Conservation (phyloP, 2,888 invertebrate species). For the Drosophila phalerata region DNA sequence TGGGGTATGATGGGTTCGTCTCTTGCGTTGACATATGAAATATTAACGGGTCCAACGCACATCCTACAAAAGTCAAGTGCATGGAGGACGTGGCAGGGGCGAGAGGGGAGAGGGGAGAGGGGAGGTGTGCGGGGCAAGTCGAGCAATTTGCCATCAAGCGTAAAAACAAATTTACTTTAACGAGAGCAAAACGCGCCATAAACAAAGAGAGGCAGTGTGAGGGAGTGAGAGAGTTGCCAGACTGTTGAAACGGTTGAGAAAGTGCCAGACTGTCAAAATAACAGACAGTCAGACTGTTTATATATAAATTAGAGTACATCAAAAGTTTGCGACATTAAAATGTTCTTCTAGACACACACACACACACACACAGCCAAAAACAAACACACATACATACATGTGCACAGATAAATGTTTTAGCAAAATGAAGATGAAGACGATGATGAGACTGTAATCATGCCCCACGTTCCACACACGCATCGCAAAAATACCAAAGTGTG, state of each 20-base stretch:
- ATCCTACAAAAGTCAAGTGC: conserved; percentile 63
- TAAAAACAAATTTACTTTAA: conserved; percentile 79
- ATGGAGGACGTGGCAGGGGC: conserved; percentile 9
- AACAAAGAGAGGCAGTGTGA: conserved; percentile 2
- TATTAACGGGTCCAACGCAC: conserved; percentile 69
- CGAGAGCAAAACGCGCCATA: conserved; percentile 48
- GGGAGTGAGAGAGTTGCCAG: conserved; percentile 45
- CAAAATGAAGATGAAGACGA: conserved; percentile 63
- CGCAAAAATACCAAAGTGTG: conserved; percentile 4
- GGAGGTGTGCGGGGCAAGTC: conserved; percentile 16
- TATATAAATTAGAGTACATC: conserved; percentile 75
- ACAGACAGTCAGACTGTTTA: conserved; percentile 41
- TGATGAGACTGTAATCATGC: conserved; percentile 65
- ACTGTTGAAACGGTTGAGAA: conserved; percentile 8
- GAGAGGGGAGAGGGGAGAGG: background rate
- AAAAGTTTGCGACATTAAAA: conserved; percentile 72
- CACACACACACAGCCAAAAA: conserved; percentile 4
- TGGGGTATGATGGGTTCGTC: conserved; percentile 25
- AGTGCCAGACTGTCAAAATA: conserved; percentile 12
- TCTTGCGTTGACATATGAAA: conserved; percentile 77
- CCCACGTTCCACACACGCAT: conserved; percentile 14
- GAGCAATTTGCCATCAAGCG: conserved; percentile 77
- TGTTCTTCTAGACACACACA: conserved; percentile 22
- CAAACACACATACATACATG: conserved; percentile 26
- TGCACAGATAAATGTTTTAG: conserved; percentile 73